phyloP scores from a whole-genome alignment of 2,888 invertebrate genomes.

The Lissocephala sabroskyi region DNA sequence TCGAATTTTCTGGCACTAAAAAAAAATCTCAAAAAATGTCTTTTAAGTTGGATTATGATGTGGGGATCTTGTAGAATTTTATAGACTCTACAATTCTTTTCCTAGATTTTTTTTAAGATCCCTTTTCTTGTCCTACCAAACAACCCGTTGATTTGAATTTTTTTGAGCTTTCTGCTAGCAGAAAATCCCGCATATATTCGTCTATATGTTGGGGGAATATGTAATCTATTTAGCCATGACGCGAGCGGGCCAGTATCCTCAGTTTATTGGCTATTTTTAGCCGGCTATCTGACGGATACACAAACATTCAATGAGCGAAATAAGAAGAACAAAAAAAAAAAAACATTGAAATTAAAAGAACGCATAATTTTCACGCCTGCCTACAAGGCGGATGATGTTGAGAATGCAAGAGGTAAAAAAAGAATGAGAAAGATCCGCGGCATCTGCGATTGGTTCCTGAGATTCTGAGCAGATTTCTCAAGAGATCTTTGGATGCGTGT shows the following conservation, averaged over 20 bases:
- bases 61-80: too few relatives aligned
- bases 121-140: neutral
- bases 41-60: too few relatives aligned
- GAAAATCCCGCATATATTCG: too few relatives aligned
- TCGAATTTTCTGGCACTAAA: too few relatives aligned
- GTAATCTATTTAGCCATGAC: conserved; percentile 45
- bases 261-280: conserved; percentile 50
- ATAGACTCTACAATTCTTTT: too few relatives aligned
- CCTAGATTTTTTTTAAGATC: neutral
- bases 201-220: too few relatives aligned
- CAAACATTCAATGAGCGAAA: conserved; percentile 23
- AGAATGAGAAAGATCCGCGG: conserved; percentile 11
- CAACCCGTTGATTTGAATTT: neutral
- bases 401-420: conserved; percentile 29
- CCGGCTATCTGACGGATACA: conserved; percentile 41
- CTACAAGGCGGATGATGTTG: conserved; percentile 20
- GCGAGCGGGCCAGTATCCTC: conserved; percentile 23
- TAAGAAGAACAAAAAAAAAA: conserved; percentile 12
- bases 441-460: neutral
- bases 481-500: neutral
- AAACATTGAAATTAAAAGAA: conserved; percentile 18
- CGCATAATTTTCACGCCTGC: conserved; percentile 47
- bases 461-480: conserved; percentile 20
- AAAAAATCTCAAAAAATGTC: too few relatives aligned
- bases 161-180: too few relatives aligned